Evolutionary conservation across 2,797 vertebrate species (phyloP), one percentile per base, ranked within the genome.

Genomic region (Sphaeramia orbicularis): DNA sequence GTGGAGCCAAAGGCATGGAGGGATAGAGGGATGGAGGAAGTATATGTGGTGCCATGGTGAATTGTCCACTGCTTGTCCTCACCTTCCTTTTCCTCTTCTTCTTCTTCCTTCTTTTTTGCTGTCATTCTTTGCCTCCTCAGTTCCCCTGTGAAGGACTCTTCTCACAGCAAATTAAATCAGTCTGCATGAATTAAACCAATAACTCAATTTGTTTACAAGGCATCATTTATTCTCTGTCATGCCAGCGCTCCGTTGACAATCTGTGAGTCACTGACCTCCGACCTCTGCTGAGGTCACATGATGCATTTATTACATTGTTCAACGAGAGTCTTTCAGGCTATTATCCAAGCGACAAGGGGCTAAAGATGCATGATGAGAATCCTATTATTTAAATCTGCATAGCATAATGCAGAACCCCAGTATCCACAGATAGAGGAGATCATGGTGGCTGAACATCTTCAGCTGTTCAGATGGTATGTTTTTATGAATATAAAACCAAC

Each of bases 151-250:
- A 89, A 89, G 85, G 90, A 86, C 86, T 90, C 78, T n/a, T 87
- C 79, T 87, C 68, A 55, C 38, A 13, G 74, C 74, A 92, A 94
- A 95, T 94, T 68, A 53, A 91, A 94, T 95, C 91, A 94, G 87
- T 83, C 86, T 85, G 92, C 91, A 91, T 94, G 91, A 94, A 94
- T 94, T 93, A 94, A 93, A 92, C 89, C 88, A 89, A 91, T 93
- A 93, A 94, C 68, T 85, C 82, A 90, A 93, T 94, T 95, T 94
- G 91, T 94, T 92, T 94, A 92, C 91, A 89, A 88, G 88, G 81
- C 89, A 71, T 93, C 88, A 92, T 93, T 94, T 93, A 93, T 94
- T 94, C 87, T 71, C 89, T 89, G 90, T 93, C 93, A 92, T 80
- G 83, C 90, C 65, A 2, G 56, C n/a, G 60, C 86, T 91, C 87